Evolutionary conservation across 2,797 vertebrate genomes (phyloP), one percentile per base, ranked within the genome.

Genomic region (Sebastes cheni): DNA sequence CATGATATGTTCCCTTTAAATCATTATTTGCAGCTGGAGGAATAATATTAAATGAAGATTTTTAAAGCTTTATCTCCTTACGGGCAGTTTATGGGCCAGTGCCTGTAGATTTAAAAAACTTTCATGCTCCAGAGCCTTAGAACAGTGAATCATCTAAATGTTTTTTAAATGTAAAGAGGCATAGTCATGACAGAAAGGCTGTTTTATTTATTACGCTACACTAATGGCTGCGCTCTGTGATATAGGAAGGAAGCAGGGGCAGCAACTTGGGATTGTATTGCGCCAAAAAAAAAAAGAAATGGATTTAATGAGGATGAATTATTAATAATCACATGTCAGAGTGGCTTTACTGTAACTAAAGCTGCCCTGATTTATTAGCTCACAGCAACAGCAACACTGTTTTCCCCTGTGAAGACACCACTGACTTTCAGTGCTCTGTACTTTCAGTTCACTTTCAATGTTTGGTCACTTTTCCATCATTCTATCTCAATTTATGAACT

Each of bases 281-380:
- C 39, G 42, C 42, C 54, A 76, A 64, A 69, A 70, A 70, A 77
- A 77, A 12, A 67, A 30, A 34, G 82, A 83, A 68, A 62, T 39
- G 14, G 14, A 77, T 70, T 62, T 59, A 86, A 89, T 88, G 82
- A 84, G 65, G 61, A 36, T 86, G 56, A 89, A 92, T 91, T 82
- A 89, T 91, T 92, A 72, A 91, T 88, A 75, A 80, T 79, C 62
- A 59, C 65, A 76, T 72, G 67, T 81, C 84, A 83, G 79, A 85
- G 68, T 67, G 46, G 55, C 68, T 87, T 75, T 60, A 70, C 60
- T 73, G 77, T 79, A 77, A 84, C 78, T 74, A 77, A 54, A 87
- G 76, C 77, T 81, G 70, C 72, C 58, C 29, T 80, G 58, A 59
- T 62, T 16, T 79, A 79, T 87, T 67, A 77, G 55, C 66, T 46